Percentiles rank a stretch among this genome's conserved stretches.
These are phyloP conservation scores for Melikaiella ostensackeni DNA, from an alignment of 2,888 invertebrate genomes.

Conservation along the genomic window DNA sequence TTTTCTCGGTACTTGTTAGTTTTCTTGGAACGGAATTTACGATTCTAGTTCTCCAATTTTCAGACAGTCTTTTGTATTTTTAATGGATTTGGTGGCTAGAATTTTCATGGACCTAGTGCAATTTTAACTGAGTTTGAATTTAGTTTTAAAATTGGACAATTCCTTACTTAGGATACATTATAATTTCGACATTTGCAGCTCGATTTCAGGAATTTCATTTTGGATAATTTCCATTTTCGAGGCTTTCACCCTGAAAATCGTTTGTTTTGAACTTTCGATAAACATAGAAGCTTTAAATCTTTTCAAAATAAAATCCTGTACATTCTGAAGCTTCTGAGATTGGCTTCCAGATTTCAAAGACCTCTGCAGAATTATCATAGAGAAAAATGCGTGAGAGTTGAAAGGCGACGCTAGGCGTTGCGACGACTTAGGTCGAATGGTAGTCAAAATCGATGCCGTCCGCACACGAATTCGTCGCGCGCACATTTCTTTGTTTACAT, in stretches of 20 bases:
- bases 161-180: background rate
- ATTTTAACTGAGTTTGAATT: background rate
- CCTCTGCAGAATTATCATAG: slow-evolving; percentile 41
- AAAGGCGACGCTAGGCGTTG: slow-evolving; percentile 45
- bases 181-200: too few species aligned
- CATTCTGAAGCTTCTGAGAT: background rate
- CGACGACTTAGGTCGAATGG: slow-evolving; percentile 50
- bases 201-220: too few species aligned
- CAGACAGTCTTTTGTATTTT: background rate
- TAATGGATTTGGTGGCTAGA: background rate
- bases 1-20: background rate
- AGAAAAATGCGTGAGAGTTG: background rate
- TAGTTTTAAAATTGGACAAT: background rate
- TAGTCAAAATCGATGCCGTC: slow-evolving; percentile 59
- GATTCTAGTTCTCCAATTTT: background rate
- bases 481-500: slow-evolving; percentile 77
- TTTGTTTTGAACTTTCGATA: background rate
- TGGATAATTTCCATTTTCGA: background rate
- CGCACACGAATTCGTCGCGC: slow-evolving; percentile 64
- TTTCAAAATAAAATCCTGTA: background rate
- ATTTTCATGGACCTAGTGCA: background rate
- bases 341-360: background rate
- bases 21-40: background rate
- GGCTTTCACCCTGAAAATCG: background rate
- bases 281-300: too few species aligned